phyloP scores from a whole-genome alignment of 2,888 invertebrate genomes.

The Ichneumoninae sp. region DNA sequence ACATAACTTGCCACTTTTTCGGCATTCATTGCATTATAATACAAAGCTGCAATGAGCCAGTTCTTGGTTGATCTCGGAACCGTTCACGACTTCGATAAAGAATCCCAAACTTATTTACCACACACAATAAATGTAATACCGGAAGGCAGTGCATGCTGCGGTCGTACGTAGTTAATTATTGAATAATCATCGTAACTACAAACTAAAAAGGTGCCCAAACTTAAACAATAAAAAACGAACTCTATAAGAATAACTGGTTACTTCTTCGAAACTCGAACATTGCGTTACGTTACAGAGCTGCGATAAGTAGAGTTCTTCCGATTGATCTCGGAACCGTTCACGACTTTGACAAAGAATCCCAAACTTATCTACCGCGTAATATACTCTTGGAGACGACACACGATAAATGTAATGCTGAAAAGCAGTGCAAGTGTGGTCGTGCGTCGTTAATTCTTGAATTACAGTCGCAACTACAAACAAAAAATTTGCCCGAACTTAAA shows the following conservation, averaged over 20 bases:
- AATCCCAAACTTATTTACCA: constrained; percentile 16
- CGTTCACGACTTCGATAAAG: constrained; percentile 12
- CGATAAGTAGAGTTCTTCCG: too few relatives aligned
- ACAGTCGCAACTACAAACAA: too few relatives aligned
- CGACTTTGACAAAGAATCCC: constrained; percentile 16
- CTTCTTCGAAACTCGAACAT: too few relatives aligned
- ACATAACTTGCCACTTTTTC: neutral
- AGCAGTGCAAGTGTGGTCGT: neutral
- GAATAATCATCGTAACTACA: too few relatives aligned
- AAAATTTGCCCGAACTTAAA: too few relatives aligned
- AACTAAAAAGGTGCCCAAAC: too few relatives aligned
- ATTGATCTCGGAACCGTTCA: neutral
- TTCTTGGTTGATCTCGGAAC: neutral
- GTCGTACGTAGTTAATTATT: too few relatives aligned
- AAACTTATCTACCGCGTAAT: constrained; percentile 6
- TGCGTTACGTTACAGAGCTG: too few relatives aligned
- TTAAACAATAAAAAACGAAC: too few relatives aligned
- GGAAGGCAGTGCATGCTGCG: neutral
- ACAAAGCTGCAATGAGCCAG: too few relatives aligned
- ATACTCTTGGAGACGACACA: neutral
- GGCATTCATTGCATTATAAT: neutral
- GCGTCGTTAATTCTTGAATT: too few relatives aligned
- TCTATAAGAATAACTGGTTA: too few relatives aligned
- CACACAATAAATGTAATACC: neutral
- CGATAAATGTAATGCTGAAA: constrained; percentile 3